Conservation (phyloP, 2,113 vertebrate species). For the Corydoras sp. region DNA sequence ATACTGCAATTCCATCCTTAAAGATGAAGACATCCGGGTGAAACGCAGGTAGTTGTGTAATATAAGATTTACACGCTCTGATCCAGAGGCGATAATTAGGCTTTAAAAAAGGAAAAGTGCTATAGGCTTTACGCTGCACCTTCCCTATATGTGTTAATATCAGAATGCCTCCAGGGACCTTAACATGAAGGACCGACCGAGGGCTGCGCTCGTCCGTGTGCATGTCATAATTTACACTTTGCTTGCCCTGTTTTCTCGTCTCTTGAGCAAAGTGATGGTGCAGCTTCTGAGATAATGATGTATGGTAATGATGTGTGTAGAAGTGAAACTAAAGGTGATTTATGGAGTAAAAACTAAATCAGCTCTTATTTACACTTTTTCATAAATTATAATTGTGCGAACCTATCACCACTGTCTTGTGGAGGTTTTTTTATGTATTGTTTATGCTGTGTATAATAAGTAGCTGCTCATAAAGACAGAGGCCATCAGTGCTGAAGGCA, state of each 20-base stretch:
- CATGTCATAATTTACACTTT: conserved; percentile 10
- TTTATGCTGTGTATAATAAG: neutral
- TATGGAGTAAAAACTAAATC: conserved; percentile 3
- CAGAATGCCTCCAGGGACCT: conserved; percentile 23
- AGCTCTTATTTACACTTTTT: no score
- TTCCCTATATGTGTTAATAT: conserved; percentile 5
- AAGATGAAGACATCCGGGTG: no score
- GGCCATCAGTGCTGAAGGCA: conserved; percentile 12
- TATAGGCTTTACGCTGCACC: neutral
- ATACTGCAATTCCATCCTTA: no score
- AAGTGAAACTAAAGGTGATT: conserved; percentile 1
- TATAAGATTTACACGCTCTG: neutral
- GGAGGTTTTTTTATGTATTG: neutral
- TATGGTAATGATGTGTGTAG: conserved; percentile 16
- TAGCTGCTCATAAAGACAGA: conserved; percentile 2
- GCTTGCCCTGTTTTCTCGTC: conserved; percentile 1
- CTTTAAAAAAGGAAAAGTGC: neutral
- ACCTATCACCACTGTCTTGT: neutral
- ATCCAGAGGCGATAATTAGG: neutral
- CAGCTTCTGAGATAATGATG: conserved; percentile 21
- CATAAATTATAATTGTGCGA: no score
- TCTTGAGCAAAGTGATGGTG: neutral
- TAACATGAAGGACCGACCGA: neutral
- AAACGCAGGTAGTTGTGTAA: neutral
- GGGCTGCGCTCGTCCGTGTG: conserved; percentile 6